These are phyloP conservation scores for Xenopus borealis DNA, from an alignment of 2,113 vertebrate genomes.

Conservation along the genomic window DNA sequence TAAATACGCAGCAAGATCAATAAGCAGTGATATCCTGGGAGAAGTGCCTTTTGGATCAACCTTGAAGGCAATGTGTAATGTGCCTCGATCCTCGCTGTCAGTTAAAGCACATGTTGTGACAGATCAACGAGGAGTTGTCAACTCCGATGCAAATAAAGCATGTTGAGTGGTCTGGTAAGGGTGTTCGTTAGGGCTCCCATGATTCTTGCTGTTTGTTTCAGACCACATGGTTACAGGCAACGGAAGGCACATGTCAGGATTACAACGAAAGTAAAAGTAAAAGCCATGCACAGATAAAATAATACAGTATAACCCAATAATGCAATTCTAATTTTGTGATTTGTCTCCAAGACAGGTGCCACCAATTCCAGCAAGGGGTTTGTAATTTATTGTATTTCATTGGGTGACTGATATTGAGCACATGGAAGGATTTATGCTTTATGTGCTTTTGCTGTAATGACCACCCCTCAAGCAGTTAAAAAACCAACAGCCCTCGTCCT, in stretches of 20 bases:
- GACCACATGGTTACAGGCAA: neutral
- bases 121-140: neutral
- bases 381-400: too few relatives aligned
- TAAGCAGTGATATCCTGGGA: neutral
- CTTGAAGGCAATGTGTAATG: neutral
- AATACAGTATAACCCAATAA: too few relatives aligned
- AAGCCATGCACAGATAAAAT: too few relatives aligned
- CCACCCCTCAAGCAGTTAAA: too few relatives aligned
- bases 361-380: too few relatives aligned
- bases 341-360: too few relatives aligned
- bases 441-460: too few relatives aligned
- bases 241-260: too few relatives aligned
- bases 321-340: too few relatives aligned
- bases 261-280: neutral
- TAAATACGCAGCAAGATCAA: neutral
- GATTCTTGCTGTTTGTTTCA: neutral
- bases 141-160: neutral
- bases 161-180: neutral
- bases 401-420: too few relatives aligned
- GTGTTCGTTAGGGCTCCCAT: neutral
- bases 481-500: too few relatives aligned
- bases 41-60: neutral
- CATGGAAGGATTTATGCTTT: too few relatives aligned
- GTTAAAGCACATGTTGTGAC: constrained; percentile 4
- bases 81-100: neutral